Evolutionary conservation across 2,113 vertebrate species (phyloP), one percentile per base, ranked within the genome.

Genomic region (Vireo altiloquus): DNA sequence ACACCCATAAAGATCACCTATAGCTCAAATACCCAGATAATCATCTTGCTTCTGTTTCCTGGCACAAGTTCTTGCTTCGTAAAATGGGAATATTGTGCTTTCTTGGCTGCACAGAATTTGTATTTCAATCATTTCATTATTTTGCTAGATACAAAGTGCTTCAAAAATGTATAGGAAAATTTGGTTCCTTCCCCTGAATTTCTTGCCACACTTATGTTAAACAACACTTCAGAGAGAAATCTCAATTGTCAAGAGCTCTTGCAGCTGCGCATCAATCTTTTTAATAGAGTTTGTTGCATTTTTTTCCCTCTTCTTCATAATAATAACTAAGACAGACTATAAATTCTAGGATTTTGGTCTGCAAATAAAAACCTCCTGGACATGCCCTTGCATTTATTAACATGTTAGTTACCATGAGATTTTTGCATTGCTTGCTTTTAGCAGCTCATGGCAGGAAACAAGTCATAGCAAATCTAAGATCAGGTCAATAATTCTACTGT

Each of bases 311-410:
- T 33, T 28, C 47, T 79, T 89, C 59, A 80, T 54, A 92, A 69
- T 19, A 92, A 50, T 82, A 89, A 88, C 72, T 77, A 90, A 89
- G 63, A 88, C 24, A 89, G 75, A 89, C 30, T 72, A 83, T 75
- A 87, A 91, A 96, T 94, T 96, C 56, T 69, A 35, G 49, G 71
- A 72, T 96, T 93, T 92, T 39, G 23, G 28, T 75, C 53, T 90
- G 76, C 44, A 88, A 88, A 95, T 70, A 89, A 94, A 82, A 93
- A 76, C 66, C 82, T 94, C 44, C 52, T 31, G 31, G 35, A 71
- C 0, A 2, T 92, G 74, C 16, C 65, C 56, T 84, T 84, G 84
- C 49, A 89, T 92, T 94, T 83, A 87, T 89, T 77, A 92, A 83
- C 8, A 4, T 42, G 31, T 57, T 78, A 70, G 37, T 68, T 76